These are phyloP conservation scores for Neomorphus geoffroyi DNA, from an alignment of 2,797 vertebrate species.

Conservation along the genomic window DNA sequence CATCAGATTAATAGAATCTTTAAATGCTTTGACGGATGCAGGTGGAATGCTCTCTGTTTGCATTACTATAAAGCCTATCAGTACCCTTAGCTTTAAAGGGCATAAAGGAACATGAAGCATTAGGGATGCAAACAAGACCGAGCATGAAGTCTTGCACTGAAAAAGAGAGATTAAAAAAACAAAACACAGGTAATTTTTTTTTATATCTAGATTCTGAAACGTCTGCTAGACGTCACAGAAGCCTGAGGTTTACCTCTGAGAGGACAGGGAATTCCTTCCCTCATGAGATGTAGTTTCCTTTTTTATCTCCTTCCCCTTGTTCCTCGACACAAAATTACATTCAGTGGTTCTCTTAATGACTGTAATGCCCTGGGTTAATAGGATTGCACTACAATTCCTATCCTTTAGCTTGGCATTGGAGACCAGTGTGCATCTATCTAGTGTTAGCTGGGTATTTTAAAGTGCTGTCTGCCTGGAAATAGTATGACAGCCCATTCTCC, in stretches of 20 bases:
- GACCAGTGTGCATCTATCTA: neutral
- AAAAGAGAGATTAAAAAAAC: neutral
- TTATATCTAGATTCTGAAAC: neutral
- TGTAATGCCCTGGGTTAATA: conserved; percentile 60
- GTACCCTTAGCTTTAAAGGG: conserved; percentile 67
- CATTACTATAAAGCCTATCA: conserved; percentile 62
- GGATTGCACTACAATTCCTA: conserved; percentile 51
- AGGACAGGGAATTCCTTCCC: conserved; percentile 28
- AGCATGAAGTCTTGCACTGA: neutral
- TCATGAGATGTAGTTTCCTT: neutral
- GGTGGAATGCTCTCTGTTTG: conserved; percentile 67
- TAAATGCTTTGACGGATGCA: conserved; percentile 65
- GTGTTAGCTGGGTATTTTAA: conserved; percentile 37
- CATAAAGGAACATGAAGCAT: conserved; percentile 48
- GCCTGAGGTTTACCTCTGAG: neutral
- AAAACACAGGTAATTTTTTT: neutral
- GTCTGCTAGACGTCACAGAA: neutral
- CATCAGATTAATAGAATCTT: conserved; percentile 73
- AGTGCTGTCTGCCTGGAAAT: conserved; percentile 25
- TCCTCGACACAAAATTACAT: conserved; percentile 5
- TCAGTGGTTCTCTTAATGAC: conserved; percentile 32
- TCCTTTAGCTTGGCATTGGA: conserved; percentile 41
- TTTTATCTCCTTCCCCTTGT: neutral
- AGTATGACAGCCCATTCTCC: conserved; percentile 28
- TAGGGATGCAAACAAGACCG: neutral